A percentile compares a stretch with the other conserved stretches of the same genome.
Evolutionary conservation across 2,888 invertebrate species (phyloP).

Genomic region (Chromoteleia sp.): DNA sequence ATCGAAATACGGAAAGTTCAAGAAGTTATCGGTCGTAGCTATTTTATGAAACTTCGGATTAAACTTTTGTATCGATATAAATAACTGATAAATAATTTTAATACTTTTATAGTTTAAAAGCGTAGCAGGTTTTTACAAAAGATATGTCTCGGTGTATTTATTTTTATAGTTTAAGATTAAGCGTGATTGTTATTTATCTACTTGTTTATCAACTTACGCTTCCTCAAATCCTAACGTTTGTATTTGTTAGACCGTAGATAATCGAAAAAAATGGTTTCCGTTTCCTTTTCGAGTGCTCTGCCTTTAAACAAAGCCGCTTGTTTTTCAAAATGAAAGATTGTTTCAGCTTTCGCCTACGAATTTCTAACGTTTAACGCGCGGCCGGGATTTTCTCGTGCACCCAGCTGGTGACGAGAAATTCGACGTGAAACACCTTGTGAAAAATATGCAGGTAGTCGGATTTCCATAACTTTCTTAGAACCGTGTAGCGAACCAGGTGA

Average conservation of each 20-base stretch:
- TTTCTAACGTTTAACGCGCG: conserved; percentile 17
- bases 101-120: no score
- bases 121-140: no score
- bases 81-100: no score
- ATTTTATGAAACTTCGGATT: no score
- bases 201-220: neutral
- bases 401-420: conserved; percentile 54
- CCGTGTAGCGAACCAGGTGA: conserved; percentile 44
- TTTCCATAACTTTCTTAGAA: conserved; percentile 58
- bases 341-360: conserved; percentile 33
- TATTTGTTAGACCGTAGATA: neutral
- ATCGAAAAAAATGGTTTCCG: neutral
- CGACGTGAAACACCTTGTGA: conserved; percentile 56
- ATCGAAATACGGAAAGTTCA: no score
- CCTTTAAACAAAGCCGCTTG: conserved; percentile 17
- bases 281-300: neutral
- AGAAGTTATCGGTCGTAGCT: no score
- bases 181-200: neutral
- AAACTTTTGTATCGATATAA: no score
- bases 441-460: conserved; percentile 59
- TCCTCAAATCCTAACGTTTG: no score
- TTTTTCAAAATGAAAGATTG: conserved; percentile 30
- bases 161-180: neutral
- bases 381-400: conserved; percentile 45
- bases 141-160: no score